Conservation (phyloP, 2,113 vertebrate species). For the Sterna hirundo region DNA sequence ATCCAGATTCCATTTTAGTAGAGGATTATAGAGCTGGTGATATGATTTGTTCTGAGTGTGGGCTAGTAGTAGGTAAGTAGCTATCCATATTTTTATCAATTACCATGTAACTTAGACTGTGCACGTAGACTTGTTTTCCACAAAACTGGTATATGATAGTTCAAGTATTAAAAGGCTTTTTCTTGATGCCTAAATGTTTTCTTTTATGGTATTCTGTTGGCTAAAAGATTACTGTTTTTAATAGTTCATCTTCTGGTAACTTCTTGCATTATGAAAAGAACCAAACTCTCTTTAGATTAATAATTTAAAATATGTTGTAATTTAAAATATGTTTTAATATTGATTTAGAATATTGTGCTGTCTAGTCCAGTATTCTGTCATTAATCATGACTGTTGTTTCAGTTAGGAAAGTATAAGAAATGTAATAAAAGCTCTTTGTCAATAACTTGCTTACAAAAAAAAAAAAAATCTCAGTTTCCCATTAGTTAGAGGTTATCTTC, state of each 20-base stretch:
- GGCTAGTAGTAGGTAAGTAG: constrained; percentile 93
- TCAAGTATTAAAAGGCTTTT: not conserved
- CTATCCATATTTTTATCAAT: not conserved
- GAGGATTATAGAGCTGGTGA: constrained; percentile 99
- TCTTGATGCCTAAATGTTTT: not conserved
- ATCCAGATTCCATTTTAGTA: constrained; percentile 94
- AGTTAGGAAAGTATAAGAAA: not conserved
- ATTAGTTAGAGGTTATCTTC: not conserved
- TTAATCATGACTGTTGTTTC: not conserved
- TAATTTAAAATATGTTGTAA: not conserved
- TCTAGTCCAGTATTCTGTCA: not conserved
- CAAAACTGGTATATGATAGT: not conserved
- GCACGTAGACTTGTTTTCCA: not conserved
- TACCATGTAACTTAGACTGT: not conserved
- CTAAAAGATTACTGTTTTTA: not conserved
- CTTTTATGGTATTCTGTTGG: not conserved
- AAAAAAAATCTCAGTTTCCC: not conserved
- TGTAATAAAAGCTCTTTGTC: not conserved
- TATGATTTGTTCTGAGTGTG: constrained; percentile 98
- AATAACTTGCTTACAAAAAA: not conserved
- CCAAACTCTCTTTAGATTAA: not conserved
- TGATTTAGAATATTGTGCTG: not conserved
- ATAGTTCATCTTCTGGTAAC: not conserved
- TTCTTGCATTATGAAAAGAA: not conserved
- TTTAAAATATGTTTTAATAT: not conserved